Percentiles rank a stretch among this genome's conserved stretches.
Conservation (phyloP, 2,888 invertebrate species). For the Laspeyria flexula region DNA sequence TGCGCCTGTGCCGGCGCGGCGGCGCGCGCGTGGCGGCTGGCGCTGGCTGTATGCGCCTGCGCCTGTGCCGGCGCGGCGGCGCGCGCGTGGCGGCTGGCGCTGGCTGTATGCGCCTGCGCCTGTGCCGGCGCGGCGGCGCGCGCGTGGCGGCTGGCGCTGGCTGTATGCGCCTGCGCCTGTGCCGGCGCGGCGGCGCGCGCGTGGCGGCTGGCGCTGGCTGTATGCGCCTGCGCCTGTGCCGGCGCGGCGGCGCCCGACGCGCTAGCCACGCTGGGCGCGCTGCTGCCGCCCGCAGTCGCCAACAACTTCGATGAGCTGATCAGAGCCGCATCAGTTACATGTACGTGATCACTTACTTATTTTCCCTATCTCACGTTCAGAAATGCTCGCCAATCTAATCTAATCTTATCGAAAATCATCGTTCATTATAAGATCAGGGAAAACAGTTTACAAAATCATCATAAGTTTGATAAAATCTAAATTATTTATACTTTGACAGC, state of each 20-base stretch:
- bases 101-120: too few relatives aligned
- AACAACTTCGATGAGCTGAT: conserved; percentile 57
- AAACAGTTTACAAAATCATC: too few relatives aligned
- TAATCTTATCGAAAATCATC: background rate
- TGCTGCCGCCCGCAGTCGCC: conserved; percentile 53
- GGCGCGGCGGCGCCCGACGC: conserved; percentile 33
- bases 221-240: conserved; percentile 10
- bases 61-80: too few relatives aligned
- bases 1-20: too few relatives aligned
- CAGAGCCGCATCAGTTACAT: conserved; percentile 57
- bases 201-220: conserved; percentile 14
- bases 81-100: too few relatives aligned
- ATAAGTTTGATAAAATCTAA: too few relatives aligned
- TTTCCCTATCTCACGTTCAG: background rate
- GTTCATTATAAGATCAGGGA: too few relatives aligned
- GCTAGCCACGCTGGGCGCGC: conserved; percentile 45
- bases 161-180: background rate
- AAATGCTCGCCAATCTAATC: background rate
- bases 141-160: background rate
- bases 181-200: conserved; percentile 1
- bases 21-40: too few relatives aligned
- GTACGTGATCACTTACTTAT: conserved; percentile 40
- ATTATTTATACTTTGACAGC: too few relatives aligned
- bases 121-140: too few relatives aligned
- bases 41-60: too few relatives aligned